Percentiles rank a stretch among this genome's conserved stretches.
These are phyloP conservation scores for Siphlonurus alternatus DNA, from an alignment of 2,888 invertebrate genomes.

Conservation along the genomic window DNA sequence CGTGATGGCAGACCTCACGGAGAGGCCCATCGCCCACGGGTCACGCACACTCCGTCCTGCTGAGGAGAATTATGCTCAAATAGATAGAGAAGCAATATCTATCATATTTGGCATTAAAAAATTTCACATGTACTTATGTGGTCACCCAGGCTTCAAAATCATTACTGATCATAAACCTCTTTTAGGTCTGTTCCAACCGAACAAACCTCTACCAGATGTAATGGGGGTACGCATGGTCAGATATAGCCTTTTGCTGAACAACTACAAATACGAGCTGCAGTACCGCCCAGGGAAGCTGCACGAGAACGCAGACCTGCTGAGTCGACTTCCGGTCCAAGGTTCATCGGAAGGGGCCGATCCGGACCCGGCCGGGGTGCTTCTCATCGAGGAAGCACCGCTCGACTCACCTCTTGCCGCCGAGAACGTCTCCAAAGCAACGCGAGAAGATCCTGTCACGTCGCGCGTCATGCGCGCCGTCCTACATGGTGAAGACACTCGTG, in stretches of 20 bases:
- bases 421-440: neutral
- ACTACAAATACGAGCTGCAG: neutral
- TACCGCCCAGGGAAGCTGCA: neutral
- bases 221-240: neutral
- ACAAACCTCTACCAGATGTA: neutral
- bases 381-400: neutral
- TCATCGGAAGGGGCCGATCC: too few relatives aligned
- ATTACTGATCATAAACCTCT: neutral
- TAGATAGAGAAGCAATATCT: constrained; percentile 15
- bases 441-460: neutral
- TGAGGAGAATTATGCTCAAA: constrained; percentile 14
- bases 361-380: neutral
- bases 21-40: constrained; percentile 19
- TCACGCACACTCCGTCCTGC: constrained; percentile 17
- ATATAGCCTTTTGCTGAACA: neutral
- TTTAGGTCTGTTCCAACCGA: neutral
- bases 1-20: constrained; percentile 16
- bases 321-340: too few relatives aligned
- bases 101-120: constrained; percentile 19
- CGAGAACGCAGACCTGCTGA: neutral
- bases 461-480: too few relatives aligned
- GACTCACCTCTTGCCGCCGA: neutral
- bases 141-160: too few relatives aligned
- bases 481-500: neutral
- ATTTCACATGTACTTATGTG: constrained; percentile 13